Evolutionary conservation across 2,113 vertebrate species (phyloP).

Genomic region (Brevimyrus niger): DNA sequence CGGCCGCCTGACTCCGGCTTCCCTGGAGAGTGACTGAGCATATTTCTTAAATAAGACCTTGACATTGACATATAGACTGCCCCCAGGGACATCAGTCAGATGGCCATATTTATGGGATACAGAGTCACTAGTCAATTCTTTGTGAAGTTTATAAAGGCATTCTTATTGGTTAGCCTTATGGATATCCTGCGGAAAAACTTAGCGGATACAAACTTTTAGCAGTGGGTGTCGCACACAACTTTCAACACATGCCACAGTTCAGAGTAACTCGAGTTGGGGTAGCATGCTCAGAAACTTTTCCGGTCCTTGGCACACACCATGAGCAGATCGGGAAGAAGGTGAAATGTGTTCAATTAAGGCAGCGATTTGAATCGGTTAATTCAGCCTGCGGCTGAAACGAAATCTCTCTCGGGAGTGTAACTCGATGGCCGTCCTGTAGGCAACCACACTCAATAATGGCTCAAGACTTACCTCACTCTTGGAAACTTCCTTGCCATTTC

Average conservation of each 20-base stretch:
- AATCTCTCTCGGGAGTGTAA: not conserved
- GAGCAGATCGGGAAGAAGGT: not conserved
- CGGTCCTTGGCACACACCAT: not conserved
- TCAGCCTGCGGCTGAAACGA: not conserved
- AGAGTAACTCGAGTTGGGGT: not conserved
- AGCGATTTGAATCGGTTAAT: not conserved
- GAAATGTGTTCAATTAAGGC: not conserved
- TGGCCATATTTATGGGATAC: slow-evolving; percentile 12
- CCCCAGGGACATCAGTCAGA: slow-evolving; percentile 18
- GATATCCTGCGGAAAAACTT: slow-evolving; percentile 6
- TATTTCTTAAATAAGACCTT: slow-evolving; percentile 18
- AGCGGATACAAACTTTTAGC: not conserved
- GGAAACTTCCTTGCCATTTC: not conserved
- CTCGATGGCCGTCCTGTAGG: not conserved
- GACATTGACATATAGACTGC: slow-evolving; percentile 9
- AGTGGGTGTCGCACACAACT: not conserved
- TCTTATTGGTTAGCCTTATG: slow-evolving; percentile 11
- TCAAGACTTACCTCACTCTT: not conserved
- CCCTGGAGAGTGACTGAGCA: slow-evolving; percentile 13
- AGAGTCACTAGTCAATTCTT: slow-evolving; percentile 5
- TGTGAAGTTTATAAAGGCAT: slow-evolving; percentile 10
- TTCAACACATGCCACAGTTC: not conserved
- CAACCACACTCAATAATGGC: not conserved
- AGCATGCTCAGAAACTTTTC: not conserved
- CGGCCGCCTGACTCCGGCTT: not conserved